Evolutionary conservation across 2,888 invertebrate species (phyloP).

Genomic region (Dermolepida albohirtum): DNA sequence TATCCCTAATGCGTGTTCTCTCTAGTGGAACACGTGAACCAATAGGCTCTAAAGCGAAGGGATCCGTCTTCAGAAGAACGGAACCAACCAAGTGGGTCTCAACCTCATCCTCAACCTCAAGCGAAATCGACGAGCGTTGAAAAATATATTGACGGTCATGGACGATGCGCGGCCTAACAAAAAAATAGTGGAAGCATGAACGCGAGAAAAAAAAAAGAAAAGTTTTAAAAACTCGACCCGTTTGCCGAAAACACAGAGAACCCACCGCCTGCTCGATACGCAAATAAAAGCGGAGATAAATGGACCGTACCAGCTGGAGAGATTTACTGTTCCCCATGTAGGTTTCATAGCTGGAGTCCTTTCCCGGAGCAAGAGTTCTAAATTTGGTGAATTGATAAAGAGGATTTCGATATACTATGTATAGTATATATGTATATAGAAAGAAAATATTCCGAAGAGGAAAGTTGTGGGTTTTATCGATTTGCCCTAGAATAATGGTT

Average conservation of each 20-base stretch:
- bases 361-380: constrained; percentile 48
- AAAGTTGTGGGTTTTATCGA: constrained; percentile 18
- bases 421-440: neutral
- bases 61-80: constrained; percentile 24
- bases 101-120: too few relatives aligned
- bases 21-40: constrained; percentile 36
- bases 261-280: constrained; percentile 50
- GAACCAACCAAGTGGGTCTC: too few relatives aligned
- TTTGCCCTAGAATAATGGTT: neutral
- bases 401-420: constrained; percentile 5
- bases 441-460: constrained; percentile 7
- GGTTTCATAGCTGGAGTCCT: constrained; percentile 48
- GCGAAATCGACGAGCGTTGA: too few relatives aligned
- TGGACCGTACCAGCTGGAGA: constrained; percentile 54
- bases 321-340: constrained; percentile 54
- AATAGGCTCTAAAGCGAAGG: constrained; percentile 32
- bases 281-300: constrained; percentile 57
- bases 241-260: constrained; percentile 12
- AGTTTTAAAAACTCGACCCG: constrained; percentile 27
- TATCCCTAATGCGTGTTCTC: constrained; percentile 37
- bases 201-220: constrained; percentile 18
- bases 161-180: too few relatives aligned
- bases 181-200: too few relatives aligned
- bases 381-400: constrained; percentile 36
- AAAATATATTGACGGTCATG: too few relatives aligned